Evolutionary conservation across 2,113 vertebrate genomes (phyloP).

Genomic region (Oxygymnocypris stewartii): DNA sequence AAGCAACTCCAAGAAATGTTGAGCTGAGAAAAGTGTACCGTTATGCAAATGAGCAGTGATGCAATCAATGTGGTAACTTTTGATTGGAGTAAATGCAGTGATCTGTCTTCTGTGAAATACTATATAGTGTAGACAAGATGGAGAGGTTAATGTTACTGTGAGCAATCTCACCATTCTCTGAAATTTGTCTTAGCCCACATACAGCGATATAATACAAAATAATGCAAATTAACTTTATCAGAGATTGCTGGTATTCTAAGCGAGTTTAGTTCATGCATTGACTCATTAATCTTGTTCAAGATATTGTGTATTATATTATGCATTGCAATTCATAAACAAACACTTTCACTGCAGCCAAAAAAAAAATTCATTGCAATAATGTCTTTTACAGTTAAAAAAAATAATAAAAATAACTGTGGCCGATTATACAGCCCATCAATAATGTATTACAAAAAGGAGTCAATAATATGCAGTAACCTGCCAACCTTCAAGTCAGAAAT

Average conservation of each 20-base stretch:
- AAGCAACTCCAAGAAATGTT: not conserved
- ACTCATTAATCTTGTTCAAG: slow-evolving; percentile 8
- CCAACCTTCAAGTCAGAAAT: not conserved
- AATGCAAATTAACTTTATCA: not conserved
- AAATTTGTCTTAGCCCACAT: slow-evolving; percentile 8
- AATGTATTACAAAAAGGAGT: not conserved
- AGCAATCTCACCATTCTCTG: not conserved
- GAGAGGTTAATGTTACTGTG: slow-evolving; percentile 12
- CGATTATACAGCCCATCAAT: slow-evolving; percentile 4
- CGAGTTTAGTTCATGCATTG: not conserved
- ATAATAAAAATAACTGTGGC: not conserved
- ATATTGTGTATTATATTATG: not conserved
- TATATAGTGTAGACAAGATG: not conserved
- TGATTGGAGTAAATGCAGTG: not conserved
- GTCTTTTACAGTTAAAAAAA: not conserved
- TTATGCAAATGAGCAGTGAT: not conserved
- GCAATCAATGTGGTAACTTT: not conserved
- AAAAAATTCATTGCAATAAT: not conserved
- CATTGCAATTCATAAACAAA: too few species aligned
- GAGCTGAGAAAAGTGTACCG: not conserved
- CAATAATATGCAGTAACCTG: not conserved
- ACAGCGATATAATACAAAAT: not conserved
- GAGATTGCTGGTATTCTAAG: not conserved
- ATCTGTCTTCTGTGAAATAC: not conserved
- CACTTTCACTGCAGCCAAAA: not conserved